A percentile compares a stretch with the other conserved stretches of the same genome.
phyloP scores from a whole-genome alignment of 2,797 vertebrate species.

The Semotilus atromaculatus region DNA sequence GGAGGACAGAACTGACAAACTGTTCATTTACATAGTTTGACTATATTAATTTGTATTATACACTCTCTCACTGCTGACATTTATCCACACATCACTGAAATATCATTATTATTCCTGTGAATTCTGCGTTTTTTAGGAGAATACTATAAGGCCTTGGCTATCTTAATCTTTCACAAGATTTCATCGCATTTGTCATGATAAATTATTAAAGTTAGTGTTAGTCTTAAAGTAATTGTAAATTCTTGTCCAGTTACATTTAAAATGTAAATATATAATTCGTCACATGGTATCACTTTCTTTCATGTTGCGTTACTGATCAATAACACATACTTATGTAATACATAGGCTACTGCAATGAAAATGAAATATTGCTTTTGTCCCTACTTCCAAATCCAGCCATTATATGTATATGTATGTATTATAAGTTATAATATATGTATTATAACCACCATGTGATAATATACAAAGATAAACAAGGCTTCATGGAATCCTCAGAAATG shows the following conservation, averaged over 20 bases:
- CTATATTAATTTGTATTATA: not conserved
- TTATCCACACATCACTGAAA: not conserved
- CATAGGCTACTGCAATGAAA: not conserved
- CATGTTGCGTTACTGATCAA: not conserved
- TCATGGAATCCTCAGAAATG: not conserved
- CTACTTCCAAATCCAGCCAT: not conserved
- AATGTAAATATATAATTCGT: not conserved
- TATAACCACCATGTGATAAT: not conserved
- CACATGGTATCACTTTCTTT: not conserved
- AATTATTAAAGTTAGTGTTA: not conserved
- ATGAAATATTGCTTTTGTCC: not conserved
- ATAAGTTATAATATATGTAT: no score
- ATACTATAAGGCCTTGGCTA: not conserved
- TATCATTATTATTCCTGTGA: not conserved
- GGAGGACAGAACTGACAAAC: not conserved
- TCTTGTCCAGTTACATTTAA: not conserved
- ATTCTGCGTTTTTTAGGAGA: not conserved
- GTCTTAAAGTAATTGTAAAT: not conserved
- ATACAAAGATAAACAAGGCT: not conserved
- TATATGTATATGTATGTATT: no score
- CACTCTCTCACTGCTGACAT: not conserved
- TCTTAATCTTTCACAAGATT: no score
- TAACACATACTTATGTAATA: not conserved
- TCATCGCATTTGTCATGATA: no score
- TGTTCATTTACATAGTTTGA: not conserved